phyloP scores from a whole-genome alignment of 1,140 invertebrate genomes.

The Amphibalanus amphitrite region DNA sequence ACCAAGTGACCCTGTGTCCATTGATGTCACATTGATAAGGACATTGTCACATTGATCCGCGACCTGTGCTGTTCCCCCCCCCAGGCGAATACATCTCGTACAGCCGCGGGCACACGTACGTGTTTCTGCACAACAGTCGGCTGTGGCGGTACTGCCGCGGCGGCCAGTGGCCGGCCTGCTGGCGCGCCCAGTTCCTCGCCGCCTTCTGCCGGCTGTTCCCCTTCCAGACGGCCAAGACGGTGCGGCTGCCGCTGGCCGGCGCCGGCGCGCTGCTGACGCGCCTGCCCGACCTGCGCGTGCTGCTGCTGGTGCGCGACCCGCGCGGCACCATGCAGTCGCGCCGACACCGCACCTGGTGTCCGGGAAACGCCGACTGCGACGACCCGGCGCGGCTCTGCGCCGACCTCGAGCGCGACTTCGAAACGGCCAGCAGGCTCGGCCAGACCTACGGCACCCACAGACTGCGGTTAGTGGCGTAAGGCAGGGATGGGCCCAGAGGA shows the following conservation, averaged over 20 bases:
- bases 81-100: constrained; percentile 51
- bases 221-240: constrained; percentile 72
- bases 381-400: constrained; percentile 53
- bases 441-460: too few relatives aligned
- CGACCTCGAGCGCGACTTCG: constrained; percentile 65
- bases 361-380: constrained; percentile 58
- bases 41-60: too few relatives aligned
- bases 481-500: too few relatives aligned
- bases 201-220: constrained; percentile 65
- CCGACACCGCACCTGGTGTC: constrained; percentile 66
- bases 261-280: constrained; percentile 51
- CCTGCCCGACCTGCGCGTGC: constrained; percentile 41
- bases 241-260: constrained; percentile 49
- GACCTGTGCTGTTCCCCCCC: constrained; percentile 10
- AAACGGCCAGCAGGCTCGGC: constrained; percentile 49
- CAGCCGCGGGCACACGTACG: constrained; percentile 53
- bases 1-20: too few relatives aligned
- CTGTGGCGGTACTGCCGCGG: constrained; percentile 57
- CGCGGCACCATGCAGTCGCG: constrained; percentile 68
- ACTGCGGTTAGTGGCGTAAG: too few relatives aligned
- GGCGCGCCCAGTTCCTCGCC: constrained; percentile 51
- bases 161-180: constrained; percentile 41
- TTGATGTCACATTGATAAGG: too few relatives aligned
- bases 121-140: constrained; percentile 63
- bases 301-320: constrained; percentile 64